A percentile compares a stretch with the other conserved stretches of the same genome.
These are phyloP conservation scores for Chionodraco myersi DNA, from an alignment of 2,113 vertebrate species.

Conservation along the genomic window DNA sequence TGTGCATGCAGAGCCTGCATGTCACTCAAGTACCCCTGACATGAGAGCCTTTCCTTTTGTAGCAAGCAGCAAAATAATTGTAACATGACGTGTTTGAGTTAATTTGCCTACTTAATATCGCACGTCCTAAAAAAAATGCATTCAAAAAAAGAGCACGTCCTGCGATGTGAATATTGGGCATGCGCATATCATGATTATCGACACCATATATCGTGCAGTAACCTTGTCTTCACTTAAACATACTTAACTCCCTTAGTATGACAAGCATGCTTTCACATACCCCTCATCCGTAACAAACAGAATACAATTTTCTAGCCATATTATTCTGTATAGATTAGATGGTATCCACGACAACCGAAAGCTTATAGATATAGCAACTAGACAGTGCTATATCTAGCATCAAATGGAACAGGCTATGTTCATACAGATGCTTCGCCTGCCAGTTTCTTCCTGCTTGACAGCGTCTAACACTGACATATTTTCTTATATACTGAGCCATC, in stretches of 20 bases:
- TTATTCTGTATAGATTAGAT: conserved; percentile 29
- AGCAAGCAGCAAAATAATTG: too few species aligned
- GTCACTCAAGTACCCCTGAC: too few species aligned
- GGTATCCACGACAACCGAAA: conserved; percentile 47
- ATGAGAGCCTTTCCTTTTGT: too few species aligned
- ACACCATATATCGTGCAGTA: too few species aligned
- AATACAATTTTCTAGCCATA: conserved; percentile 20
- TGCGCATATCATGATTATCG: too few species aligned
- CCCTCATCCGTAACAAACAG: conserved; percentile 18
- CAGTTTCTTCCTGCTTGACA: conserved; percentile 48
- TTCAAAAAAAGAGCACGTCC: too few species aligned
- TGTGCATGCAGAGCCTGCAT: too few species aligned
- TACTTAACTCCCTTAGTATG: neutral
- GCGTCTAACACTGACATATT: conserved; percentile 55
- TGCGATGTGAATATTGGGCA: too few species aligned
- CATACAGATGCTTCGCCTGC: conserved; percentile 37
- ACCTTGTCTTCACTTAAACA: neutral
- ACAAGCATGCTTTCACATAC: neutral
- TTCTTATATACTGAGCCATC: conserved; percentile 47
- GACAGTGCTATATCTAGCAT: conserved; percentile 44
- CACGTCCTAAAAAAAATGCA: too few species aligned
- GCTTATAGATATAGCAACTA: conserved; percentile 12
- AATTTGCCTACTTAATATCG: too few species aligned
- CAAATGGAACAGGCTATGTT: conserved; percentile 43
- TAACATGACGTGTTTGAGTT: too few species aligned